These are phyloP conservation scores for Lipophrys pholis DNA, from an alignment of 2,113 vertebrate species.

Conservation along the genomic window DNA sequence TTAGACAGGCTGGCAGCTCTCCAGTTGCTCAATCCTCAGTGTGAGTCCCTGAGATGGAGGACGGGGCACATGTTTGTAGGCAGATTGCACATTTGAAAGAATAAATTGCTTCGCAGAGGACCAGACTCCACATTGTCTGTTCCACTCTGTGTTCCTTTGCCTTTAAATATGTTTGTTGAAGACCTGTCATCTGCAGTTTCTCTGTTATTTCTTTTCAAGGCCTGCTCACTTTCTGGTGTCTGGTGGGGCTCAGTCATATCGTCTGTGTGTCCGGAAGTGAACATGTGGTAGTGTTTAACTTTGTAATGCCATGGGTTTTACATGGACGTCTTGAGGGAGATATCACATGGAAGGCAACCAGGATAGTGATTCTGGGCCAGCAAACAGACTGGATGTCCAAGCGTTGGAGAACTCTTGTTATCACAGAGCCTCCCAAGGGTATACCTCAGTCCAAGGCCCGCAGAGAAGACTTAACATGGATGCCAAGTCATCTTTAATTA, in stretches of 20 bases:
- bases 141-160: slow-evolving; percentile 62
- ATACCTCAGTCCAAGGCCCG: slow-evolving; percentile 80
- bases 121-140: slow-evolving; percentile 72
- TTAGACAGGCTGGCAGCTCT: slow-evolving; percentile 66
- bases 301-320: slow-evolving; percentile 79
- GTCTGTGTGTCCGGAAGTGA: slow-evolving; percentile 80
- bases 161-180: slow-evolving; percentile 76
- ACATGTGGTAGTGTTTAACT: slow-evolving; percentile 86
- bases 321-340: slow-evolving; percentile 78
- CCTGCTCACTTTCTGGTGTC: slow-evolving; percentile 43
- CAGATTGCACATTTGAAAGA: slow-evolving; percentile 77
- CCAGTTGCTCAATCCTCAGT: slow-evolving; percentile 61
- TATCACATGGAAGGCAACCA: slow-evolving; percentile 79
- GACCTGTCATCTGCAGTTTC: slow-evolving; percentile 75
- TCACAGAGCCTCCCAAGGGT: slow-evolving; percentile 72
- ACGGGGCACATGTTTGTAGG: slow-evolving; percentile 73
- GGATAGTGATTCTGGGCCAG: slow-evolving; percentile 73
- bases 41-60: slow-evolving; percentile 72
- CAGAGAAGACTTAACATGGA: slow-evolving; percentile 63
- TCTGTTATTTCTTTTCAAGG: slow-evolving; percentile 68
- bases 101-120: slow-evolving; percentile 71
- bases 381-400: slow-evolving; percentile 78
- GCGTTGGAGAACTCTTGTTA: slow-evolving; percentile 78
- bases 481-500: slow-evolving; percentile 72
- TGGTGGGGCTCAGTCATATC: slow-evolving; percentile 48